Conservation (phyloP, 64 coral and sea anemone genomes). For the Stylophora pistillata region DNA sequence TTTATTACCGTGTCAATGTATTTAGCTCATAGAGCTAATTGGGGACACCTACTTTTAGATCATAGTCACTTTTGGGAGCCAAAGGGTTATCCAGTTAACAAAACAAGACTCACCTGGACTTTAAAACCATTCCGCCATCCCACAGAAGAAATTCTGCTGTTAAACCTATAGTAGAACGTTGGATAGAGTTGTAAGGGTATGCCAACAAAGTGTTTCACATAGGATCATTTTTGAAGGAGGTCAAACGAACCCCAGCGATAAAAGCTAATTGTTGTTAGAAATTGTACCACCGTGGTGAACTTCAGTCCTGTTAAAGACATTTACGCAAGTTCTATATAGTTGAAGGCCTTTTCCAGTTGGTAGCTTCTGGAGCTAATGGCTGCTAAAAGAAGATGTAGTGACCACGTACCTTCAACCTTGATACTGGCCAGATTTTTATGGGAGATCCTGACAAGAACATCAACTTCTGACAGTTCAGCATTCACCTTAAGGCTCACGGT, state of each 20-base stretch:
- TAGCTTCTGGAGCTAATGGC: too few relatives aligned
- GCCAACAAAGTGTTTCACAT: neutral
- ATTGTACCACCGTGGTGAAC: too few relatives aligned
- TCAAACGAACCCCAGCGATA: too few relatives aligned
- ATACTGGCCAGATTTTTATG: slow-evolving; percentile 21
- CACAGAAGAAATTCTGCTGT: slow-evolving; percentile 66
- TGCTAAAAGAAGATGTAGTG: neutral
- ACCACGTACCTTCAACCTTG: slow-evolving; percentile 38
- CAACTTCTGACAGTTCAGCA: slow-evolving; percentile 47
- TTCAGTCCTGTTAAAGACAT: too few relatives aligned
- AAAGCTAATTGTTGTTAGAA: too few relatives aligned
- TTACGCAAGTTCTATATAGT: too few relatives aligned
- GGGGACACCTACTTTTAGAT: too few relatives aligned
- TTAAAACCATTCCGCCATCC: slow-evolving; percentile 64
- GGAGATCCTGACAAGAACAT: slow-evolving; percentile 18
- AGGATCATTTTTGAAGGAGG: neutral
- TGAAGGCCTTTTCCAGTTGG: too few relatives aligned
- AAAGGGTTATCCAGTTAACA: neutral
- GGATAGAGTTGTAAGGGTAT: neutral
- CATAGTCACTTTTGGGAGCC: neutral
- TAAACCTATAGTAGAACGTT: slow-evolving; percentile 35
- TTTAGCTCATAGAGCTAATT: too few relatives aligned
- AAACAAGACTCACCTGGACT: slow-evolving; percentile 55
- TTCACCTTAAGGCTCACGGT: slow-evolving; percentile 45
- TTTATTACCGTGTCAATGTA: too few relatives aligned